Evolutionary conservation across 2,797 vertebrate species (phyloP), one percentile per base, ranked within the genome.

Genomic region (Oryzias sinensis): DNA sequence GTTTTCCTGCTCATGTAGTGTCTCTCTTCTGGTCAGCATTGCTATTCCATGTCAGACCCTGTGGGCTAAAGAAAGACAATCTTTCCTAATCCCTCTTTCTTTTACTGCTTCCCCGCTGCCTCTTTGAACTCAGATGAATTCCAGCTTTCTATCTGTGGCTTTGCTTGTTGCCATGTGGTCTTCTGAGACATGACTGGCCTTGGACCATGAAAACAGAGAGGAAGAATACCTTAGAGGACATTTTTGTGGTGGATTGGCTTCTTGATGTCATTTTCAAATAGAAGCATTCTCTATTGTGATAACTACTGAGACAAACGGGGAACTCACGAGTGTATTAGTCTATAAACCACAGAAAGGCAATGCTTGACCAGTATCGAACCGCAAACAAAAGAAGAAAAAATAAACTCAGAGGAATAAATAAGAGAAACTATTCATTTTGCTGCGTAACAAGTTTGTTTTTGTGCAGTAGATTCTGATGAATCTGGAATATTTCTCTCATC

Each of bases 151-250:
- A 5, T 33, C 22, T 1, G 13, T 4, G 51, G 43, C 49, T 59
- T 43, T 5, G 72, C 59, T 43, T 40, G 55, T 17, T 46, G 49
- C 55, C 55, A 52, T 46, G 18, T 51, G 43, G 65, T 56, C 45
- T 27, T 5, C 51, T 5, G 17, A 50, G 33, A 4, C 18, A 33
- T 33, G 48, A 53, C 29, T 37, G 49, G 14, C n/a, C 13, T 52
- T 51, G 42, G 63, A 42, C 59, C 17, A 13, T 67, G 49, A 79
- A 68, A 81, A 68, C 59, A 61, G 46, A 56, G 53, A 57, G 20
- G 75, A 76, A 75, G 81, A 82, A 84, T 84, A 83, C 56, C 49
- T 37, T 0, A 15, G 44, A 43, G 46, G 56, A 51, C 40, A 45
- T 37, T 56, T 45, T 47, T 16, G 11, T 43, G 14, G 14, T 24